Conservation (phyloP, 1,140 invertebrate species). For the Periplaneta americana region DNA sequence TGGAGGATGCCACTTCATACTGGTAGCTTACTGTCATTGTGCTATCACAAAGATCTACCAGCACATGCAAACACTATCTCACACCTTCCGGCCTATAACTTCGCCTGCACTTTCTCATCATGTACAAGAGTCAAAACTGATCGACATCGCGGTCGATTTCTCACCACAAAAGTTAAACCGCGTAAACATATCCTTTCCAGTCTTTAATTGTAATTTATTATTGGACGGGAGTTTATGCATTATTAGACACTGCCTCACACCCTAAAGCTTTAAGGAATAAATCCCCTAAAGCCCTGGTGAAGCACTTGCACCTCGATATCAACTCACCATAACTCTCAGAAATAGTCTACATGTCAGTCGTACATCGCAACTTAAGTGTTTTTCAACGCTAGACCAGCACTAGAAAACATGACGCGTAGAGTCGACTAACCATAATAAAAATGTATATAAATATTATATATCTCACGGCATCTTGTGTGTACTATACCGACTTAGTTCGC, state of each 20-base stretch:
- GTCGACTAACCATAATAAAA: too few relatives aligned
- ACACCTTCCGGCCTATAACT: neutral
- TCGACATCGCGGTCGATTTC: too few relatives aligned
- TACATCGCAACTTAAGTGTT: too few relatives aligned
- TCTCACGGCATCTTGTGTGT: too few relatives aligned
- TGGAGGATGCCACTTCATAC: conserved; percentile 65
- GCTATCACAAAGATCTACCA: neutral
- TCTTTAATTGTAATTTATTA: neutral
- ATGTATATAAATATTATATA: too few relatives aligned
- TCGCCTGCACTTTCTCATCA: neutral
- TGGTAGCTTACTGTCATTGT: conserved; percentile 72
- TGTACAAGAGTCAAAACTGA: too few relatives aligned
- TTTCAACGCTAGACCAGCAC: too few relatives aligned
- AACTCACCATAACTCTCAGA: neutral
- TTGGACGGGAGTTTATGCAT: neutral
- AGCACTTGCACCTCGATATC: neutral
- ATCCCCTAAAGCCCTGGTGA: neutral
- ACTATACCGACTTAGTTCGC: too few relatives aligned
- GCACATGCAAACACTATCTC: neutral
- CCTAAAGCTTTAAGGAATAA: neutral
- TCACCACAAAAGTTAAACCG: too few relatives aligned
- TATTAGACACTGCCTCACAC: neutral
- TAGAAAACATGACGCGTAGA: too few relatives aligned
- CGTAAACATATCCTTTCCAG: neutral
- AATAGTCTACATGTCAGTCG: neutral